Percentiles rank a stretch among this genome's conserved stretches.
Evolutionary conservation across 2,888 invertebrate species (phyloP).

Genomic region (Scaptodrosophila latifasciaeformis): DNA sequence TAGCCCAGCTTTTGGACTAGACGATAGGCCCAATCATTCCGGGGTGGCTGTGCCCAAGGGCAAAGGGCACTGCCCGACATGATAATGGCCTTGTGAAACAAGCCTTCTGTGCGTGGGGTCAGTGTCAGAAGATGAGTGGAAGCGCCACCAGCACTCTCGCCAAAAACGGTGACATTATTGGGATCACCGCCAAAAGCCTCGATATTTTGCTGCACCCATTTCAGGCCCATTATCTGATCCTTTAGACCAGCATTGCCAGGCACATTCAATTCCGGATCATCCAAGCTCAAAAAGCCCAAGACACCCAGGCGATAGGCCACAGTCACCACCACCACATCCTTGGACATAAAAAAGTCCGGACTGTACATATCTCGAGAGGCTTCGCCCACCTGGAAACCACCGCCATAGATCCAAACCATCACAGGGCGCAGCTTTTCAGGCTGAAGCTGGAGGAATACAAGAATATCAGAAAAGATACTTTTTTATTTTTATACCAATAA

Average conservation of each 20-base stretch:
- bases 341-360: constrained; percentile 75
- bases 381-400: constrained; percentile 76
- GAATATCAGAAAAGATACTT: not conserved
- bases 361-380: constrained; percentile 74
- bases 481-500: no score
- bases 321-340: constrained; percentile 76
- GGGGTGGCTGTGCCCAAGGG: constrained; percentile 65
- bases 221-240: constrained; percentile 76
- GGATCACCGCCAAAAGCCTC: constrained; percentile 76
- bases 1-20: constrained; percentile 70
- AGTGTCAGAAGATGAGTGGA: constrained; percentile 76
- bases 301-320: constrained; percentile 76
- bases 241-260: constrained; percentile 78
- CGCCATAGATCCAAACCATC: constrained; percentile 77
- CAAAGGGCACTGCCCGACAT: constrained; percentile 71
- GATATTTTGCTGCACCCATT: constrained; percentile 77
- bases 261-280: constrained; percentile 75
- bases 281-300: constrained; percentile 76
- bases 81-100: constrained; percentile 70
- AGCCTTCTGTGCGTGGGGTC: constrained; percentile 74
- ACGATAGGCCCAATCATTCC: constrained; percentile 58
- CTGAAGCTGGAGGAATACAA: constrained; percentile 47
- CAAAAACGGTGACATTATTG: constrained; percentile 77
- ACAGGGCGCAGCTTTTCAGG: constrained; percentile 68
- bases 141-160: constrained; percentile 77